These are phyloP conservation scores for Capitulum mitella DNA, from an alignment of 2,888 invertebrate genomes.

Conservation along the genomic window DNA sequence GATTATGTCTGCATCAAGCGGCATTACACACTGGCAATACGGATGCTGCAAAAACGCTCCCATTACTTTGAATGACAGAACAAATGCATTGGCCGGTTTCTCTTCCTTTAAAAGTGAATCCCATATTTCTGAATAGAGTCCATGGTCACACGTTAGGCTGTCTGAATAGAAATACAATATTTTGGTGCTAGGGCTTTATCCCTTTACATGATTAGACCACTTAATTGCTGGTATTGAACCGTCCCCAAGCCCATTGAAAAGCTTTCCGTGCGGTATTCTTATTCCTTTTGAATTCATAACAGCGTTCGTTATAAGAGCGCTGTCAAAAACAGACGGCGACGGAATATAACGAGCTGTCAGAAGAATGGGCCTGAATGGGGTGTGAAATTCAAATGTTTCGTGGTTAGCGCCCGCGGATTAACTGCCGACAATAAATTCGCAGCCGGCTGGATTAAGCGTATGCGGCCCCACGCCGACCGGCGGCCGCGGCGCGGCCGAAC, in stretches of 20 bases:
- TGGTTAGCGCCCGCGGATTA: constrained; percentile 1
- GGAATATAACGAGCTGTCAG: constrained; percentile 1
- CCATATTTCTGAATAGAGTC: not conserved
- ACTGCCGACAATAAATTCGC: not conserved
- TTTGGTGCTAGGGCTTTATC: not conserved
- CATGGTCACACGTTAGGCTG: not conserved
- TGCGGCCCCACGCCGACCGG: not conserved
- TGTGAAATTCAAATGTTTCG: constrained; percentile 18
- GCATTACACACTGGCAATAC: too few relatives aligned
- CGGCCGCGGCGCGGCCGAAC: too few relatives aligned
- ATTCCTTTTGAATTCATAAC: constrained; percentile 20
- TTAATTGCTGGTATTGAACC: constrained; percentile 22
- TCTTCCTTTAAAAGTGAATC: not conserved
- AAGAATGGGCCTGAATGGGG: not conserved
- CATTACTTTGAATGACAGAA: too few relatives aligned
- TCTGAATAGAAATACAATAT: not conserved
- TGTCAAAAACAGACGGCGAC: not conserved
- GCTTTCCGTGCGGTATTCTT: constrained; percentile 15
- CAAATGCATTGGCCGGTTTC: not conserved
- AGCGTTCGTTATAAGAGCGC: not conserved
- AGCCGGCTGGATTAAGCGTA: not conserved
- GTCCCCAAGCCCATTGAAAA: not conserved
- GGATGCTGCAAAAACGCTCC: too few relatives aligned
- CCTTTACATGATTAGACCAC: constrained; percentile 25
- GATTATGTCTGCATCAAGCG: too few relatives aligned